Base-by-base conservation (phyloP, 2,797 vertebrate species). In the Alcedo quadribrachys region DNA sequence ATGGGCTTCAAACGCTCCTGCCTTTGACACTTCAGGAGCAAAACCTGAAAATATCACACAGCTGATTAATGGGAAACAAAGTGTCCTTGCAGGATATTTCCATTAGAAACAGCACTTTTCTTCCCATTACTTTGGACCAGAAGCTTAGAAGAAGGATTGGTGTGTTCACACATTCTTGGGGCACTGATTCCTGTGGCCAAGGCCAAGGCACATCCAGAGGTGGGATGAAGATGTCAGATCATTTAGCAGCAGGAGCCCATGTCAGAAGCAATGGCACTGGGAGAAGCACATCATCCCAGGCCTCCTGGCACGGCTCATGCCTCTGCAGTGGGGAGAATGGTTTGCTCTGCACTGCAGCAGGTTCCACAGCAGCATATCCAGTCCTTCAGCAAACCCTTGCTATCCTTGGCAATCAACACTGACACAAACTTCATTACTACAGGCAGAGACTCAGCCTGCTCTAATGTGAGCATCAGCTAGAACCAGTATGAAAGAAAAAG, bases 261-360 rank as follows among this genome's bases (percentile, higher is more conserved):
- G 12, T 32, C 69, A 90, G 61, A 80, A 78, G 18, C n/a, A 75
- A 42, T 32, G 55, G 25, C 61, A 81, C 24, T 9, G 27, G 35
- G 27, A 63, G 61, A 73, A 83, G 33, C 0, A 43, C 37, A 74
- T 60, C 14, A 35, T 14, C n/a, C 17, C 24, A 32, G 79, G 21
- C 10, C 24, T 58, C 11, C 37, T 53, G 60, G 53, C 40, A 66
- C 15, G 5, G 30, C 27, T 74, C 9, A 24, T 3, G 16, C 0
- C 1, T 35, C 42, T 71, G 33, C 18, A 43, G 12, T 30, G 42
- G 32, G 69, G 58, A 66, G 42, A 46, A 48, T 0, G 2, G 37
- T 35, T 81, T 43, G 15, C 3, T 48, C 65, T 1, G 0, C 32
- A 50, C 22, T 0, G 0, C 61, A 70, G 16, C 12, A 17, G 48